phyloP scores from a whole-genome alignment of 2,113 vertebrate genomes.

The Drymodes brunneopygia region DNA sequence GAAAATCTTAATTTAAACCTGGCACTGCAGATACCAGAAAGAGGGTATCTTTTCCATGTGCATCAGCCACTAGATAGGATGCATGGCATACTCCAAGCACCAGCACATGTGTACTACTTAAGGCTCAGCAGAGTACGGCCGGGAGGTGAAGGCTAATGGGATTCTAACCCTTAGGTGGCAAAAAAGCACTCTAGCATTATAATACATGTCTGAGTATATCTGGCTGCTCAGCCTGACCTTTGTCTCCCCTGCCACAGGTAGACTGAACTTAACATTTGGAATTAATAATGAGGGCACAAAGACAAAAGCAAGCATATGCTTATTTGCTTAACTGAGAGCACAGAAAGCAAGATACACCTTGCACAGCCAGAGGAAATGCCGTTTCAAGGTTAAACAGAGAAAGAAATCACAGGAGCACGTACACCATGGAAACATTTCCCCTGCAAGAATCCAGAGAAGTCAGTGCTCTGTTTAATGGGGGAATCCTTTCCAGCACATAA shows the following conservation, averaged over 20 bases:
- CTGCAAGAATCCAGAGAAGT: background rate
- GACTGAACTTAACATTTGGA: background rate
- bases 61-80: conserved; percentile 16
- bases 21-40: background rate
- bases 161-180: background rate
- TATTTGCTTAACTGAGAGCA: background rate
- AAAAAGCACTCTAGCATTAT: background rate
- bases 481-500: conserved; percentile 12
- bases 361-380: background rate
- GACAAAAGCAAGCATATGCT: background rate
- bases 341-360: background rate
- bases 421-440: background rate
- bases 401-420: background rate
- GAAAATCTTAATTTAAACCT: background rate
- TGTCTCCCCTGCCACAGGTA: background rate
- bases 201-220: background rate
- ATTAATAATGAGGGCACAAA: background rate
- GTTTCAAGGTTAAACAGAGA: background rate
- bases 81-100: background rate
- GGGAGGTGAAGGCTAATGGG: background rate
- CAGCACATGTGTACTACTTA: background rate
- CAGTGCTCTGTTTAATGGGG: background rate
- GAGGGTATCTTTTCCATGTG: background rate
- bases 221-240: background rate
- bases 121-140: background rate